Evolutionary conservation across 2,888 invertebrate species (phyloP).

Genomic region (Adelphocoris suturalis): DNA sequence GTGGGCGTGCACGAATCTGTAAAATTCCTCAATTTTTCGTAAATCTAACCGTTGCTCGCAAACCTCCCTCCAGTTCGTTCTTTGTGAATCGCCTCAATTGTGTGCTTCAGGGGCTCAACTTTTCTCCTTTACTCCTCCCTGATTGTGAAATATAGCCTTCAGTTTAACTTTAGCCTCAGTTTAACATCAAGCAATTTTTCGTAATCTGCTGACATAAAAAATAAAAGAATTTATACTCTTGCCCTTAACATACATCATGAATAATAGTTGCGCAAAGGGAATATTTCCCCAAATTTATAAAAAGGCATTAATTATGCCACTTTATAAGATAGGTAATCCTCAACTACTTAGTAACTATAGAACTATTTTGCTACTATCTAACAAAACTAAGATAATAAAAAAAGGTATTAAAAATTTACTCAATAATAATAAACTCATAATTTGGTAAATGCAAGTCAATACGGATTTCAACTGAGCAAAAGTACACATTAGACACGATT

Average conservation of each 20-base stretch:
- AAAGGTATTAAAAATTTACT: conserved; percentile 46
- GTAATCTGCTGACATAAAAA: no score
- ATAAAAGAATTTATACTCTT: background rate
- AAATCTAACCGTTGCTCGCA: no score
- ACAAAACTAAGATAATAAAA: conserved; percentile 52
- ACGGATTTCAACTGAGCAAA: conserved; percentile 42
- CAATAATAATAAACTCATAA: conserved; percentile 17
- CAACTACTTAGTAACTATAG: conserved; percentile 40
- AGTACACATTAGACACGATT: conserved; percentile 33
- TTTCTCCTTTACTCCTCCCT: no score
- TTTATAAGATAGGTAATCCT: conserved; percentile 39
- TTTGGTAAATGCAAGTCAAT: conserved; percentile 43
- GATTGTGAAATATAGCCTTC: no score
- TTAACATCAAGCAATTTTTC: no score
- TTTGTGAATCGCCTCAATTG: no score
- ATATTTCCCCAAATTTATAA: conserved; percentile 50
- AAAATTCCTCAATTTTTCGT: no score
- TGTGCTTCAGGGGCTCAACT: no score
- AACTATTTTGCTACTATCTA: conserved; percentile 45
- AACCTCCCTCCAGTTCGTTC: no score
- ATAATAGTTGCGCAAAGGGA: conserved; percentile 20
- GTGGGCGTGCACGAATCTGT: no score
- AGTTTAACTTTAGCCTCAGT: no score
- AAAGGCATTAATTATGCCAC: conserved; percentile 15
- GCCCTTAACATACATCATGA: conserved; percentile 29